Percentiles rank a stretch among this genome's conserved stretches.
These are phyloP conservation scores for Homalodisca vitripennis DNA, from an alignment of 1,140 invertebrate species.

Conservation along the genomic window DNA sequence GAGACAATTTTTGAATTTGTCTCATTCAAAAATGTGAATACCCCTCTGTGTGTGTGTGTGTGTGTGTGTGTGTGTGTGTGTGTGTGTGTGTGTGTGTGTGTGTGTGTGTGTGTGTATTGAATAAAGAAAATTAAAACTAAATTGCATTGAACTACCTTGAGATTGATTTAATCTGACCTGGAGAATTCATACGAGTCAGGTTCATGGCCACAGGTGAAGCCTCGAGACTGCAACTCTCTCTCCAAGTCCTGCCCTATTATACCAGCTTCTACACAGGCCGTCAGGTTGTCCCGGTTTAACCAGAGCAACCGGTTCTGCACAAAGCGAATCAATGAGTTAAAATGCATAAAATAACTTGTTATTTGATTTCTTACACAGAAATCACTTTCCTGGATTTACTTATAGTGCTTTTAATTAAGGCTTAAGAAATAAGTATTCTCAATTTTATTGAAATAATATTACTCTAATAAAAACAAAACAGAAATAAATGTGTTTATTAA, in stretches of 20 bases:
- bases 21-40: too few relatives aligned
- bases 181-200: constrained; percentile 98
- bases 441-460: constrained; percentile 5
- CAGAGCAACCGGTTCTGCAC: constrained; percentile 81
- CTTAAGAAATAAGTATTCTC: not conserved
- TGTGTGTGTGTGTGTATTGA: too few relatives aligned
- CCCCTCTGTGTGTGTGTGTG: too few relatives aligned
- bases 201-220: constrained; percentile 88
- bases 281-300: constrained; percentile 88
- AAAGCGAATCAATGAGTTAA: too few relatives aligned
- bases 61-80: too few relatives aligned
- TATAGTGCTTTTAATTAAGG: too few relatives aligned
- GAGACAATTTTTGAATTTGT: too few relatives aligned
- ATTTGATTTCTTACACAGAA: not conserved
- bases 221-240: constrained; percentile 64
- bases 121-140: not conserved
- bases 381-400: too few relatives aligned
- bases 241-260: constrained; percentile 95
- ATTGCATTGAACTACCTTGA: not conserved
- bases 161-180: constrained; percentile 49
- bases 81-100: too few relatives aligned
- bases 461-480: too few relatives aligned
- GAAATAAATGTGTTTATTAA: too few relatives aligned
- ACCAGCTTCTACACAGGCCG: constrained; percentile 81
- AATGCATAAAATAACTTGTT: not conserved